These are phyloP conservation scores for Hymenochirus boettgeri DNA, from an alignment of 2,113 vertebrate species.

Conservation along the genomic window DNA sequence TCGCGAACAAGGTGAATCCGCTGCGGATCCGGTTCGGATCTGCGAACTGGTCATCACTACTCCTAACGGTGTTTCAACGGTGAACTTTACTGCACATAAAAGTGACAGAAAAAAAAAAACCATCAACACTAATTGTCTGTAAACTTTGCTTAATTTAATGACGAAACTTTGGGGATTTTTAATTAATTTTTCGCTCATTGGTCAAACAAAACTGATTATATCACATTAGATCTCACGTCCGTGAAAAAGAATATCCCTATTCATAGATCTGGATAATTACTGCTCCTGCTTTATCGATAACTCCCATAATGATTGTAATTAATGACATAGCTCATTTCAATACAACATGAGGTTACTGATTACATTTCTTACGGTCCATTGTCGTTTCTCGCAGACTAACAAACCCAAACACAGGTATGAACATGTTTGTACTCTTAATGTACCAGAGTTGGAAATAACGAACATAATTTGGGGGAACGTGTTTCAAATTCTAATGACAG, in stretches of 20 bases:
- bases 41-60: no score
- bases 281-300: constrained; percentile 1
- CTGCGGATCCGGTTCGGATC: no score
- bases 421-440: no score
- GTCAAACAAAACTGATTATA: background rate
- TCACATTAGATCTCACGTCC: background rate
- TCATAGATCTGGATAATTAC: constrained; percentile 3
- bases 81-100: no score
- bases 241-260: background rate
- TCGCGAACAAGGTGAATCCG: no score
- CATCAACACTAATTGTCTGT: background rate
- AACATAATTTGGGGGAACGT: no score
- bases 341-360: background rate
- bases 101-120: no score
- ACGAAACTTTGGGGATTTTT: background rate
- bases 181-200: background rate
- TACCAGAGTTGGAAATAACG: no score
- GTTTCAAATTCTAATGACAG: no score
- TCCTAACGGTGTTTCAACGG: no score
- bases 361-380: background rate
- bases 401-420: background rate
- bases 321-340: constrained; percentile 3
- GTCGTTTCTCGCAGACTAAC: background rate
- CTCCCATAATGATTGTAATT: constrained; percentile 4
- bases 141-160: background rate